Conservation (phyloP, 2,113 vertebrate genomes). For the Rhinopomastus cyanomelas region DNA sequence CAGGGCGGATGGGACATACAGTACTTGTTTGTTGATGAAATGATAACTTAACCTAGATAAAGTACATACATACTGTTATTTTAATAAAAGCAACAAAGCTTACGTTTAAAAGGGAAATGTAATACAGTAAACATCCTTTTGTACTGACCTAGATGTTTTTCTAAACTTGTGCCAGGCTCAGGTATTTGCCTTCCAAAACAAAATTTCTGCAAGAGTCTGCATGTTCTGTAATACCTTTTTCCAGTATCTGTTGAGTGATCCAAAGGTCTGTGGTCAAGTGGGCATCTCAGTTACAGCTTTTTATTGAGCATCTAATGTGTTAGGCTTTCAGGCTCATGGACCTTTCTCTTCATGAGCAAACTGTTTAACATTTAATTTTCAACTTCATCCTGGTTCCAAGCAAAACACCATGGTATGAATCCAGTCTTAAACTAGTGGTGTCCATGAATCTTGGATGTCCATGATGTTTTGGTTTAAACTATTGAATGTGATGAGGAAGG, state of each 20-base stretch:
- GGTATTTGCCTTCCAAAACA: slow-evolving; percentile 7
- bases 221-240: slow-evolving; percentile 38
- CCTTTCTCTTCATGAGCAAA: neutral
- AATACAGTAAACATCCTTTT: slow-evolving; percentile 45
- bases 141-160: slow-evolving; percentile 34
- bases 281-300: neutral
- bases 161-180: slow-evolving; percentile 34
- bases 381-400: neutral
- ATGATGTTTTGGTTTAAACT: neutral
- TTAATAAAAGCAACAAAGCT: slow-evolving; percentile 33
- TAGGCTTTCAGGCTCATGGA: neutral
- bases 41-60: slow-evolving; percentile 41
- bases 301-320: neutral
- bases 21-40: slow-evolving; percentile 26
- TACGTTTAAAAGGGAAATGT: slow-evolving; percentile 26
- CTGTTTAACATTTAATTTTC: neutral
- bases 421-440: neutral
- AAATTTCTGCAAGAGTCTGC: slow-evolving; percentile 34
- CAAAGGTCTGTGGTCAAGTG: slow-evolving; percentile 37
- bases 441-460: neutral
- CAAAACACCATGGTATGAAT: neutral
- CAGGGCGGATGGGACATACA: neutral
- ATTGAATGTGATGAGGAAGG: neutral
- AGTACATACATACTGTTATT: slow-evolving; percentile 7
- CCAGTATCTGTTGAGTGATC: neutral